Conservation (phyloP, 2,797 vertebrate species). For the Centropyge bicolor region DNA sequence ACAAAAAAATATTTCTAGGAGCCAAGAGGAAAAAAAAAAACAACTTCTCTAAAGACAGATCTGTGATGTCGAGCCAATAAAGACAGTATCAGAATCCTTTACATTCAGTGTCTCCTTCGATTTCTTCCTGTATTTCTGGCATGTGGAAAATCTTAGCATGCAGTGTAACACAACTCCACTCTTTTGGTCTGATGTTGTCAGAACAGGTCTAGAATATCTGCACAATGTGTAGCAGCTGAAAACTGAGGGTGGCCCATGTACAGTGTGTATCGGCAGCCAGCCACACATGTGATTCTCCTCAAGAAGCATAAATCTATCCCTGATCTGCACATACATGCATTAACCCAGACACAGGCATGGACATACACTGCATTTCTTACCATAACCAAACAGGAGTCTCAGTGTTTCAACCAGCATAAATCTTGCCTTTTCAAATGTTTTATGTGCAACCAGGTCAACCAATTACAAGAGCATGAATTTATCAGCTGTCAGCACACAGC, state of each 20-base stretch:
- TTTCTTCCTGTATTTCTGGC: constrained; percentile 12
- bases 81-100: neutral
- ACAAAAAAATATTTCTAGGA: neutral
- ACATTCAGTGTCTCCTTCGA: neutral
- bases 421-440: constrained; percentile 60
- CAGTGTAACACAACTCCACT: constrained; percentile 46
- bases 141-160: constrained; percentile 17
- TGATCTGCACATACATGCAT: constrained; percentile 20
- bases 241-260: constrained; percentile 33
- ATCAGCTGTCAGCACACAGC: constrained; percentile 66
- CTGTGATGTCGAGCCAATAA: constrained; percentile 9
- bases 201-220: constrained; percentile 43
- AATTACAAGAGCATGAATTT: constrained; percentile 66
- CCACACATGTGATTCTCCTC: constrained; percentile 48
- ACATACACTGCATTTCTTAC: constrained; percentile 24
- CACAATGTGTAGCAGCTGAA: constrained; percentile 25
- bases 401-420: constrained; percentile 60
- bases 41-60: neutral
- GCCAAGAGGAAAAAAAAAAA: neutral
- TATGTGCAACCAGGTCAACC: constrained; percentile 64
- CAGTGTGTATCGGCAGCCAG: constrained; percentile 2
- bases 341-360: constrained; percentile 6
- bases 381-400: constrained; percentile 45
- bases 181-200: constrained; percentile 39
- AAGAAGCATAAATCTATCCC: constrained; percentile 50